These are phyloP conservation scores for Zosterops borbonicus DNA, from an alignment of 2,113 vertebrate species.

Conservation along the genomic window DNA sequence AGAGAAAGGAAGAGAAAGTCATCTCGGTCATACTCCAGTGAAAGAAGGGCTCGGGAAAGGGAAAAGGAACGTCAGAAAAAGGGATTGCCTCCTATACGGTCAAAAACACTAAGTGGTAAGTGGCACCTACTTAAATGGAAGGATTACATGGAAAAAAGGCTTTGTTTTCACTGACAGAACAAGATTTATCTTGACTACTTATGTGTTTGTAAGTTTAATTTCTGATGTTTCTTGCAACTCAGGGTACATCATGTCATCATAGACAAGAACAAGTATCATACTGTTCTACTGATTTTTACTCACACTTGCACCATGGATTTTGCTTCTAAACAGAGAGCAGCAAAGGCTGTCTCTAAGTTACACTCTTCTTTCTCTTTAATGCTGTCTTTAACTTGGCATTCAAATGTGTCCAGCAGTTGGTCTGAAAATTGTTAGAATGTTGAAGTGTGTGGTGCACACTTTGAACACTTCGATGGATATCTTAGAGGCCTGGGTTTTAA, in stretches of 20 bases:
- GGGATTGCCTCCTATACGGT: conserved; percentile 91
- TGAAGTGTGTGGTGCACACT: not conserved
- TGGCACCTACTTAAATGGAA: not conserved
- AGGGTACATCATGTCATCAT: not conserved
- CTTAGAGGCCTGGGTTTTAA: not conserved
- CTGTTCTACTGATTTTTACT: not conserved
- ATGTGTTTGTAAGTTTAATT: not conserved
- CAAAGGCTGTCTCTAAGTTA: not conserved
- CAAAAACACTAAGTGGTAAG: conserved; percentile 92
- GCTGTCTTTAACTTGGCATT: not conserved
- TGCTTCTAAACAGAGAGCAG: not conserved
- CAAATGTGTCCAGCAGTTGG: not conserved
- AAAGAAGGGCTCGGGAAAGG: conserved; percentile 89
- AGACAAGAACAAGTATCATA: not conserved
- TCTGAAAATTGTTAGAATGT: not conserved
- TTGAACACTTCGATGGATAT: not conserved
- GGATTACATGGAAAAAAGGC: not conserved
- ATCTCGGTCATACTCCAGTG: conserved; percentile 93
- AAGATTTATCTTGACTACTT: not conserved
- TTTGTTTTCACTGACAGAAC: not conserved
- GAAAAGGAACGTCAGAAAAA: conserved; percentile 98
- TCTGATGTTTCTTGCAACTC: not conserved
- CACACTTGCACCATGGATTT: not conserved
- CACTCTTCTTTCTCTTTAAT: not conserved
- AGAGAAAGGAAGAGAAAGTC: conserved; percentile 95